Evolutionary conservation across 2,888 invertebrate species (phyloP).

Genomic region (Apotomis betuletana): DNA sequence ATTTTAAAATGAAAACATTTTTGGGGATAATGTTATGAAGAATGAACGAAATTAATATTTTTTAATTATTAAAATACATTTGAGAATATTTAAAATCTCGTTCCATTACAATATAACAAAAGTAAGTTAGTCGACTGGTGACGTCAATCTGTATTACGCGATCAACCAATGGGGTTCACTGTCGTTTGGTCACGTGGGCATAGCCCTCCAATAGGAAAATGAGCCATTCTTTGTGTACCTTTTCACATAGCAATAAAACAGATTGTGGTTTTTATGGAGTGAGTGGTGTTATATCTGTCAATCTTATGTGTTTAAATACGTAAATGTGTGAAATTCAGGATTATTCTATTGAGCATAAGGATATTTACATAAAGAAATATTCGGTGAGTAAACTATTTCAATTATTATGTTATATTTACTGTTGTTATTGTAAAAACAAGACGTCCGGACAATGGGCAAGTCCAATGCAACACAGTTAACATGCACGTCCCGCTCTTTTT

Average conservation of each 20-base stretch:
- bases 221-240: constrained; percentile 83
- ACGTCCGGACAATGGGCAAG: constrained; percentile 70
- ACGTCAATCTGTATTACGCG: constrained; percentile 58
- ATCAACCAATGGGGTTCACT: constrained; percentile 71
- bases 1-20: constrained; percentile 39
- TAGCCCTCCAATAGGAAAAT: constrained; percentile 73
- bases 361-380: constrained; percentile 86
- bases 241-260: constrained; percentile 81
- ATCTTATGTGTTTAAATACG: constrained; percentile 79
- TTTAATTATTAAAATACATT: constrained; percentile 4
- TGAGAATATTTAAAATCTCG: background rate
- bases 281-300: constrained; percentile 82
- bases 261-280: constrained; percentile 81
- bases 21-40: constrained; percentile 13
- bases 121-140: constrained; percentile 56
- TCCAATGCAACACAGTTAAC: constrained; percentile 63
- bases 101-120: constrained; percentile 34
- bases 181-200: constrained; percentile 79
- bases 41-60: constrained; percentile 15
- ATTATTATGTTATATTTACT: constrained; percentile 44
- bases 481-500: constrained; percentile 82
- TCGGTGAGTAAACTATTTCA: constrained; percentile 83
- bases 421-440: constrained; percentile 63
- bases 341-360: constrained; percentile 86
- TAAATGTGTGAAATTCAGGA: constrained; percentile 88